These are phyloP conservation scores for Meliscaeva auricollis DNA, from an alignment of 2,888 invertebrate species.

Conservation along the genomic window DNA sequence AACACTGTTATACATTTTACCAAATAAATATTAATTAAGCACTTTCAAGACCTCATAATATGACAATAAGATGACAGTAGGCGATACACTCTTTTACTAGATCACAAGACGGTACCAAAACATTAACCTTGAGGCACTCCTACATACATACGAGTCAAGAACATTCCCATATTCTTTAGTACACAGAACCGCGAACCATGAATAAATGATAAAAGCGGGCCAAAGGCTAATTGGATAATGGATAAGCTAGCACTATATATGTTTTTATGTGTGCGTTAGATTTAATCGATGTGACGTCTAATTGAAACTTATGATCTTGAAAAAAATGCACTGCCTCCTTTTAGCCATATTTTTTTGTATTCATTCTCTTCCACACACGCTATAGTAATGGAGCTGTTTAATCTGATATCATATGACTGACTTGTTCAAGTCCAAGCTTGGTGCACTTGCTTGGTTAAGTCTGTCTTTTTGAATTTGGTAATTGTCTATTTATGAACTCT, in stretches of 20 bases:
- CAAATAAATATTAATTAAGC: conserved; percentile 22
- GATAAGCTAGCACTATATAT: conserved; percentile 1
- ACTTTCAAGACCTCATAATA: conserved; percentile 13
- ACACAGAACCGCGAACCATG: conserved; percentile 24
- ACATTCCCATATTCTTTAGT: background rate
- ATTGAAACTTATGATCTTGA: conserved; percentile 71
- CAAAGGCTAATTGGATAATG: conserved; percentile 54
- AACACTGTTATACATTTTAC: background rate
- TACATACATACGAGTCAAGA: conserved; percentile 30
- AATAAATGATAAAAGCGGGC: conserved; percentile 12
- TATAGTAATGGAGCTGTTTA: conserved; percentile 33
- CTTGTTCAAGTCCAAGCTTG: conserved; percentile 29
- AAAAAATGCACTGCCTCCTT: conserved; percentile 52
- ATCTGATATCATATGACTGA: conserved; percentile 54
- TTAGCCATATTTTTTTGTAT: background rate
- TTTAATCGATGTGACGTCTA: conserved; percentile 54
- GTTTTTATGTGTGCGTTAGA: conserved; percentile 21
- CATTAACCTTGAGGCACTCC: conserved; percentile 54
- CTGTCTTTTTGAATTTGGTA: conserved; percentile 30
- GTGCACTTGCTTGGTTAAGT: conserved; percentile 38
- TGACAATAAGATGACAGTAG: conserved; percentile 39
- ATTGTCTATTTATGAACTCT: conserved; percentile 10
- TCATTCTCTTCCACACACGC: conserved; percentile 10
- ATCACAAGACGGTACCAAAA: conserved; percentile 5
- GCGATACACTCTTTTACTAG: background rate